Evolutionary conservation across 1,140 invertebrate species (phyloP), one percentile per base, ranked within the genome.

Genomic region (Leptinotarsa texana): DNA sequence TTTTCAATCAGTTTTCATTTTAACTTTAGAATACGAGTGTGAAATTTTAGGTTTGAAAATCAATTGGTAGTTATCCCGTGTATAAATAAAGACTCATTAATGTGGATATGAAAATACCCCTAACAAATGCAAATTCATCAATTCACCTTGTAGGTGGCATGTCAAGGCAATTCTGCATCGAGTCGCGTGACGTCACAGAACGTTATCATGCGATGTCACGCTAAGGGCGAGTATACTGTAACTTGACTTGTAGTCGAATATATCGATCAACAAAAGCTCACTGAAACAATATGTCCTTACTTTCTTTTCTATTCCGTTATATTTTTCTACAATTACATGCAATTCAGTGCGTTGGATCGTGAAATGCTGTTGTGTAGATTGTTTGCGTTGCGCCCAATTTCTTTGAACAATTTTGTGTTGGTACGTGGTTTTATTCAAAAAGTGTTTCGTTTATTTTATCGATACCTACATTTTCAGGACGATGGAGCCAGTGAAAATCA

Each of bases 291-390:
- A 71, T 71, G 11, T 71, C 69, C 15, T 13, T 11, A 42, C 18
- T 66, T 73, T 33, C 51, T 66, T 73, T 57, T 57, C 3, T 57
- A 17, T 57, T 18, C 21, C 63, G 15, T 42, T 17, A 48, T 27
- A 63, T 73, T 22, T 63, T 22, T 17, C 68, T 48, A 65, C 13
- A 24, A 57, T 33, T 71, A 13, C 49, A 61, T 61, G 57, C 21
- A 47, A 18, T 71, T 61, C 27, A 24, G n/a, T 22, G 33, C 27
- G 69, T 42, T 57, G 47, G 15, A 33, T 15, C 47, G 33, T 73
- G 78, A 69, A 73, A 83, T 83, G 82, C 72, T 83, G 65, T 77
- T 83, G 62, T 83, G 81, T 74, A 77, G 81, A 42, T 76, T 83
- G 48, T 79, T 82, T 67, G 78, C 82, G 24, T 62, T 83, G 18